Evolutionary conservation across 2,888 invertebrate species (phyloP), one percentile per base, ranked within the genome.

Genomic region (Drosophila mercatorum): DNA sequence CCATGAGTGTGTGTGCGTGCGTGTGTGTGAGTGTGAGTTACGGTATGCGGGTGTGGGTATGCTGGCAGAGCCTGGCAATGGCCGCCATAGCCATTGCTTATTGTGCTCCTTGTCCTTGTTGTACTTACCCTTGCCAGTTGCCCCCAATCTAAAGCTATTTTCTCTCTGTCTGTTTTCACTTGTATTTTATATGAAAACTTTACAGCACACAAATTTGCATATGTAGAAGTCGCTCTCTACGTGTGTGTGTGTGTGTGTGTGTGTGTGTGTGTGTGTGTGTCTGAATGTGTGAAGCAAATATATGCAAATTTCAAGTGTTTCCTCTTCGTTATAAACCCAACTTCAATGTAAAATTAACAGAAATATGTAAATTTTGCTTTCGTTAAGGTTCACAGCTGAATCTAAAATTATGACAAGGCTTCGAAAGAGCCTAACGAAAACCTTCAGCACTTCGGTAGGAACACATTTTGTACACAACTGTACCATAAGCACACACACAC

Each of bases 231-330:
- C 75, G 60, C 55, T 28, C 63, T 34, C 22, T 22, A 22, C 11
- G 44, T 22, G 22, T 44, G 44, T 22, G 44, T 44, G 10, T 60
- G 58, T 60, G 60, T 76, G 63, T 67, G 63, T 79, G 17, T 17
- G 17, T 17, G 17, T 17, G 44, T 22, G 22, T 44, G 44, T 22
- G 44, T 44, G 10, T 60, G 58, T 60, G 60, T 76, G 63, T 67
- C 17, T 17, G 17, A 17, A 17, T 17, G 63, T 79, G 71, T 68
- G 71, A 65, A 67, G 72, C 73, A 88, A 89, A 88, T 90, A 84
- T 91, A 91, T 91, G 90, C 88, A 90, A 91, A 91, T 91, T 91
- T 81, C 89, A 91, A 91, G 91, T 91, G 90, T 91, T 91, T 91
- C 91, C 91, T 91, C 89, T 90, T 90, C 90, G 88, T 91, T 91